Base-by-base conservation (phyloP, 2,888 invertebrate species). In the Brachyopa scutellaris region DNA sequence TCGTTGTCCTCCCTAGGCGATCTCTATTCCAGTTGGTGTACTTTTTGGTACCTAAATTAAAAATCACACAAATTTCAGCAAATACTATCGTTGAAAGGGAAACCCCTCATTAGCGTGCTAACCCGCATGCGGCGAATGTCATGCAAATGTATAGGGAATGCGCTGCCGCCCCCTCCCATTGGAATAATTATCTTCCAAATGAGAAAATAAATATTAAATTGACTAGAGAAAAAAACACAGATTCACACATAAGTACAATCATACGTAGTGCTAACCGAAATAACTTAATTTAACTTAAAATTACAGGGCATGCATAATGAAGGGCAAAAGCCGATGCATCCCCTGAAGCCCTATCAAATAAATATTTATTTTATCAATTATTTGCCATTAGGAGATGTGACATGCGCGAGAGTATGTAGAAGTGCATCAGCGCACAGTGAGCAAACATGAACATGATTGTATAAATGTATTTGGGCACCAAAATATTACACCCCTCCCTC, bases 361-460 rank as follows among this genome's bases (percentile, higher is more conserved):
- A 80, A 80, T 80, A 80, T 80, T 76, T 80, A 76, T 69, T 80
- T 74, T 80, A 80, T 80, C 80, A 76, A 80, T 80, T 70, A 74
- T 36, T 59, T 59, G 38, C 62, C 64, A 70, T 64, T 69, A 64
- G 69, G 59, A 57, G 31, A 76, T 26, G 26, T 76, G 80, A 80
- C 80, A 74, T 80, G 76, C 62, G 74, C 42, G 57, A 51, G 29
- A 69, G 47, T 21, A 11, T 15, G 8, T 9, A 21, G 47, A 8
- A 19, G 13, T 2, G 15, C 21, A 36, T 11, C 21, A 19, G 61
- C 53, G 19, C 29, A 33, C 64, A 15, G 26, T 36, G n/a, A n/a
- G 51, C 38, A 29, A 36, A 13, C 19, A 53, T 15, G 38, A 64
- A 74, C 57, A 64, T 49, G 77, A 70, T 70, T 62, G 21, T 45